Evolutionary conservation across 1,140 invertebrate genomes (phyloP).

Genomic region (Laupala kohalensis): DNA sequence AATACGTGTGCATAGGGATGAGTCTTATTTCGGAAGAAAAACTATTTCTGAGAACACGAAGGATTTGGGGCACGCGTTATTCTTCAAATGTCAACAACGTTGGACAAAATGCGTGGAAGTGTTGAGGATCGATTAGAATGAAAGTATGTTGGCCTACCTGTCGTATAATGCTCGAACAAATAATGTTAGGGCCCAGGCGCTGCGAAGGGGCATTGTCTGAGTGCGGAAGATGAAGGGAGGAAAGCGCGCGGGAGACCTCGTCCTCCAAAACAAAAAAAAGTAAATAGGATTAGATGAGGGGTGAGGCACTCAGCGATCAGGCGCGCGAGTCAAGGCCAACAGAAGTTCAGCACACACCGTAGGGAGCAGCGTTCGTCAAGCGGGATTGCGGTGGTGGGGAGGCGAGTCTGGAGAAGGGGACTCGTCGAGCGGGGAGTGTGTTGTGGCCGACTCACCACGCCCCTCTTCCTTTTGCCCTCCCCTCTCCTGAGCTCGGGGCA

Average conservation of each 20-base stretch:
- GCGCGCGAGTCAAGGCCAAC: constrained; percentile 8
- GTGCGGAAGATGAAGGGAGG: neutral
- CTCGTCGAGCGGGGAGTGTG: constrained; percentile 4
- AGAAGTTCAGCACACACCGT: constrained; percentile 8
- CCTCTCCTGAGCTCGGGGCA: neutral
- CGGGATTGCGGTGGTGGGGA: neutral
- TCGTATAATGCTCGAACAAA: neutral
- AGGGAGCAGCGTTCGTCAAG: too few species aligned
- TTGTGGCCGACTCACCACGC: constrained; percentile 12
- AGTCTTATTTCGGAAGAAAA: too few species aligned
- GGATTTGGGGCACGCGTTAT: too few species aligned
- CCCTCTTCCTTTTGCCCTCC: constrained; percentile 5
- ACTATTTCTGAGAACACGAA: too few species aligned
- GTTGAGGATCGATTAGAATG: too few species aligned
- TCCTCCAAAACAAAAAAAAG: neutral
- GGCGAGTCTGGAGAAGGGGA: too few species aligned
- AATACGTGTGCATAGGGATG: too few species aligned
- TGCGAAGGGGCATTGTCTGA: neutral
- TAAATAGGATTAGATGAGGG: constrained; percentile 5
- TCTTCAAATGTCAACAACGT: too few species aligned
- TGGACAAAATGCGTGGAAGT: too few species aligned
- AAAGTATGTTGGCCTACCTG: neutral
- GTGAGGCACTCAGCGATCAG: neutral
- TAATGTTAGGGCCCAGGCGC: neutral
- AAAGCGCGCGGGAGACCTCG: neutral